Evolutionary conservation across 2,888 invertebrate species (phyloP), one percentile per base, ranked within the genome.

Genomic region (Andricus curvator): DNA sequence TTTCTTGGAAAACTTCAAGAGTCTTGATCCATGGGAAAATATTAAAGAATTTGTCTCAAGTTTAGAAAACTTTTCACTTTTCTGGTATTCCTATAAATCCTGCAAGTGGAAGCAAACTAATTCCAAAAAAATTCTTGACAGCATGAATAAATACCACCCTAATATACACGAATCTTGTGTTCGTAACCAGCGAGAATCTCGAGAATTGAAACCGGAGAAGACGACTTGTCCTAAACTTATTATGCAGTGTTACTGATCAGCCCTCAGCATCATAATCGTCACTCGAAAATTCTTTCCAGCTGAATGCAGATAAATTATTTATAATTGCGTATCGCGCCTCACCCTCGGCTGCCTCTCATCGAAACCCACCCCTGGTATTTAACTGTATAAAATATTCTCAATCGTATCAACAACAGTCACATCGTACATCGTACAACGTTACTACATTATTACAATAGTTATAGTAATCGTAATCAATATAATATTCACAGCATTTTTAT

Each of bases 401-500:
- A 92, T 92, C 91, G 90, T 90, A 92, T 92, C 91, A 92, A 92
- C 92, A 92, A 92, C 92, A 92, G 90, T 92, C 92, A 88, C 89
- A 92, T 92, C 90, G 91, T 90, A 91, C 90, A 89, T 91, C 90
- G 90, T 91, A 91, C 91, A 92, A 91, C 89, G 88, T 89, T 89
- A 90, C 90, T 92, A 91, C 91, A 91, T 90, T 90, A 91, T 92
- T 92, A 92, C 91, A 91, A 90, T 91, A 91, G 89, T 86, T 86
- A 87, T 89, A 89, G 88, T 91, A 87, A 90, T 89, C 89, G 88
- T 91, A 91, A 92, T 91, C 91, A 92, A 91, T 92, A 92, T 91
- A 92, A 89, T 92, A 92, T 93, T 93, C 92, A 92, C 92, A 93
- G 92, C 92, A 91, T 93, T 92, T 74, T 93, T 92, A 92, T 92